Percentiles rank a stretch among this genome's conserved stretches.
Evolutionary conservation across 2,888 invertebrate genomes (phyloP).

Genomic region (Atethmia centrago): DNA sequence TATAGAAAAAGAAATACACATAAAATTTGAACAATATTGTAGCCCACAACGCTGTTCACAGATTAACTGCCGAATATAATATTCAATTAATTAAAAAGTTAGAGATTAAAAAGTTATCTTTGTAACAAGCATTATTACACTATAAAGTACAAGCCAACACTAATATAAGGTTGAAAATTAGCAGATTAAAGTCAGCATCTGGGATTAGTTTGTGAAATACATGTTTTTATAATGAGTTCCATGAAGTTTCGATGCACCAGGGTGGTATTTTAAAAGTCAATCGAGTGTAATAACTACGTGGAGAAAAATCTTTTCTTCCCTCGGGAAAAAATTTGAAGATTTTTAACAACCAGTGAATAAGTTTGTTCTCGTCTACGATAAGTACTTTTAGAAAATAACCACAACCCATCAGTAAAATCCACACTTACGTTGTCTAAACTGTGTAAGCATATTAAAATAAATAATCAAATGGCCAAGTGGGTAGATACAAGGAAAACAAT

Average conservation of each 20-base stretch:
- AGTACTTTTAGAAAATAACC: not conserved
- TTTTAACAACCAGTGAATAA: not conserved
- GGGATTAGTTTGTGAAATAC: slow-evolving; percentile 29
- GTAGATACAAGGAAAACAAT: not conserved
- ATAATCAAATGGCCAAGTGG: not conserved
- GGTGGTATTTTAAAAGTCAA: slow-evolving; percentile 54
- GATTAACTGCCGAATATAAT: no score
- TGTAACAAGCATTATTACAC: not conserved
- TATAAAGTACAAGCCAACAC: not conserved
- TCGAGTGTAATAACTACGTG: slow-evolving; percentile 42
- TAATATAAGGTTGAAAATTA: not conserved
- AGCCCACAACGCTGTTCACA: no score
- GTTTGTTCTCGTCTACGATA: not conserved
- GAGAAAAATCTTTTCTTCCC: not conserved
- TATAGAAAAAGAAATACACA: no score
- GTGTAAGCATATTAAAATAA: not conserved
- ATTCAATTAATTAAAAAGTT: no score
- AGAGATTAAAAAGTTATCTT: not conserved
- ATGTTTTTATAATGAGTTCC: slow-evolving; percentile 30
- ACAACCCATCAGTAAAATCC: not conserved
- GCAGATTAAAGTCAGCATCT: not conserved
- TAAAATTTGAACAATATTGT: no score
- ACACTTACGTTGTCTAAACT: no score
- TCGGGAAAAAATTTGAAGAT: not conserved
- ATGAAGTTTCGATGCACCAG: slow-evolving; percentile 5